Evolutionary conservation across 92 coral and sea anemone genomes (phyloP).

Genomic region (Siderastrea radians): DNA sequence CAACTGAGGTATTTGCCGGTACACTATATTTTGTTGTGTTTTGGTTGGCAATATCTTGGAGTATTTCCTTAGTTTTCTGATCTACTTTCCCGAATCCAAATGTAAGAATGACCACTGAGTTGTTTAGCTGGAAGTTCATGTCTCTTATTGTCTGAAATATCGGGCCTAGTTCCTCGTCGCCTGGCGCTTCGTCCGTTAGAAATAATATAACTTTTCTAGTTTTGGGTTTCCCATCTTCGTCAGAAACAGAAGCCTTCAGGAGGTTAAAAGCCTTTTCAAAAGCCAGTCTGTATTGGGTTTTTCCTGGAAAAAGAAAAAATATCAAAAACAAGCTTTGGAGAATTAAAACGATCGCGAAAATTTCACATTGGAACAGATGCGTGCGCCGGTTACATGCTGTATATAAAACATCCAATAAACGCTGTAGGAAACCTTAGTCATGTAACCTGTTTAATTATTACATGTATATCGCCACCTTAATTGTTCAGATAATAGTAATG

Average conservation of each 20-base stretch:
- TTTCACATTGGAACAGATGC: too few relatives aligned
- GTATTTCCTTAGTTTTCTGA: constrained; percentile 14
- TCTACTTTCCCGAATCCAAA: constrained; percentile 61
- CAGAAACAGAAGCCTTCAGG: constrained; percentile 10
- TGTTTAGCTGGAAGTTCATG: constrained; percentile 48
- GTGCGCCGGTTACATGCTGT: too few relatives aligned
- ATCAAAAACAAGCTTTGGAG: neutral
- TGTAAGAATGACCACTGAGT: constrained; percentile 63
- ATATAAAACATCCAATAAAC: too few relatives aligned
- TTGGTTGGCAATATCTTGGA: constrained; percentile 33
- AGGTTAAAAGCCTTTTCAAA: constrained; percentile 52
- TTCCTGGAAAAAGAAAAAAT: constrained; percentile 6
- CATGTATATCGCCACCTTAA: too few relatives aligned
- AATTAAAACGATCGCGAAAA: too few relatives aligned
- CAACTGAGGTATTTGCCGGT: constrained; percentile 12
- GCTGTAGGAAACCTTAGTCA: too few relatives aligned
- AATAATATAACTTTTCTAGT: constrained; percentile 55
- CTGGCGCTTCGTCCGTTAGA: constrained; percentile 78
- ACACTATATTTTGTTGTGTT: constrained; percentile 12
- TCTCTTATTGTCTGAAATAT: constrained; percentile 35
- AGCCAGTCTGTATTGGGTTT: constrained; percentile 19
- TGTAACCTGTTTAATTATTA: too few relatives aligned
- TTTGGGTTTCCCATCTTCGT: neutral
- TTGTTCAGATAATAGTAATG: too few relatives aligned
- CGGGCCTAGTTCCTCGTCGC: neutral